Evolutionary conservation across 2,797 vertebrate genomes (phyloP).

Genomic region (Pogoniulus pusillus): DNA sequence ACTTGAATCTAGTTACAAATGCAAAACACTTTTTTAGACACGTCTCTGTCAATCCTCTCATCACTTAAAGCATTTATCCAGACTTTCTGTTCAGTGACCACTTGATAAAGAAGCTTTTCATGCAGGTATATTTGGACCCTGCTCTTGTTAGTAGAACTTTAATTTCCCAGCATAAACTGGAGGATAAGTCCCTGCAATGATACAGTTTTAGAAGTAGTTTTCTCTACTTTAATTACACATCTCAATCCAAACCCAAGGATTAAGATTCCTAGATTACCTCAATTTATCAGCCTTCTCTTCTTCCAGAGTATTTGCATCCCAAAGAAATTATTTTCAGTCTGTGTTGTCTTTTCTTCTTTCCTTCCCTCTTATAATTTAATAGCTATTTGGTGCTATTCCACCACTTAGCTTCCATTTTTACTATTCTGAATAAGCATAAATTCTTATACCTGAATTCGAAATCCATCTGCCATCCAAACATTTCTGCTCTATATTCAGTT

Average conservation of each 20-base stretch:
- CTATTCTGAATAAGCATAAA: neutral
- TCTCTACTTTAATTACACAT: neutral
- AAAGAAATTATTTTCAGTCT: slow-evolving; percentile 19
- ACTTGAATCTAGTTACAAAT: neutral
- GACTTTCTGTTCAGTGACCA: slow-evolving; percentile 2
- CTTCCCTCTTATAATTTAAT: slow-evolving; percentile 47
- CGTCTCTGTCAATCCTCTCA: neutral
- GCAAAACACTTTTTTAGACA: neutral
- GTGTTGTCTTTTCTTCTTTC: slow-evolving; percentile 5
- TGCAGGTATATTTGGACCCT: neutral
- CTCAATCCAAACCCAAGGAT: slow-evolving; percentile 11
- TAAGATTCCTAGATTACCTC: slow-evolving; percentile 19
- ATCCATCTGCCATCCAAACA: neutral
- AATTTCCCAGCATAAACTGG: neutral
- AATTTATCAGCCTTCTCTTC: slow-evolving; percentile 28
- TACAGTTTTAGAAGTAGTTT: neutral
- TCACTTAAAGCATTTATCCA: neutral
- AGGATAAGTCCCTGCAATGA: neutral
- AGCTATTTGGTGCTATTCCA: slow-evolving; percentile 29
- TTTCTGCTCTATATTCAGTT: slow-evolving; percentile 1
- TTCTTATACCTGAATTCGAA: neutral
- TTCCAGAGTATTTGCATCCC: slow-evolving; percentile 7
- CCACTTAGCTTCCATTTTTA: slow-evolving; percentile 11
- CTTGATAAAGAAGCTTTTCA: neutral
- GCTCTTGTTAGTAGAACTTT: neutral